Evolutionary conservation across 2,797 vertebrate genomes (phyloP).

Genomic region (Artibeus lituratus): DNA sequence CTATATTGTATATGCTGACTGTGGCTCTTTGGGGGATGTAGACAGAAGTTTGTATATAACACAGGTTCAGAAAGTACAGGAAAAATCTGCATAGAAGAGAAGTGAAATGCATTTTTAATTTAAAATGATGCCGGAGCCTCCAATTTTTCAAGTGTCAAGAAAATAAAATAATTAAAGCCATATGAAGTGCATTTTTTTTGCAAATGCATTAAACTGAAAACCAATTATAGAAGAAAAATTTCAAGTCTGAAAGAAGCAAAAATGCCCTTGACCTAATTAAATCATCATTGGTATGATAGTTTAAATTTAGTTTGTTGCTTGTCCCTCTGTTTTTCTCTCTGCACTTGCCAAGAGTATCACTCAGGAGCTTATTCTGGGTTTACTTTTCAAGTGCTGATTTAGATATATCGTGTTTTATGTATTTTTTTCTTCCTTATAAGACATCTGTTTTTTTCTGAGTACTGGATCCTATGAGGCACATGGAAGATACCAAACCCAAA

Average conservation of each 20-base stretch:
- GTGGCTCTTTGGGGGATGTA: not conserved
- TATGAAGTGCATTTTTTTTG: constrained; percentile 31
- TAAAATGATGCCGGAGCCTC: not conserved
- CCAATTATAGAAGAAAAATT: constrained; percentile 7
- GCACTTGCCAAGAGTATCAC: not conserved
- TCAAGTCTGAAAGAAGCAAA: constrained; percentile 2
- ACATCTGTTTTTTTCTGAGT: not conserved
- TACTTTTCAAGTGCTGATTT: constrained; percentile 9
- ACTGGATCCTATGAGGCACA: not conserved
- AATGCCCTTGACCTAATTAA: constrained; percentile 53
- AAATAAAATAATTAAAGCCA: constrained; percentile 45
- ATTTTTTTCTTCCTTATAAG: not conserved
- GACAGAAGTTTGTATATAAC: not conserved
- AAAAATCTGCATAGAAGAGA: not conserved
- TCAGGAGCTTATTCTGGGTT: not conserved
- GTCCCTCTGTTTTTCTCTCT: constrained; percentile 3
- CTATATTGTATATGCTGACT: not conserved
- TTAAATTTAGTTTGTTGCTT: not conserved
- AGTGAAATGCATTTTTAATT: constrained; percentile 10
- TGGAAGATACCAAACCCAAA: not conserved
- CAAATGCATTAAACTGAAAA: constrained; percentile 34
- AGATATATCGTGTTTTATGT: not conserved
- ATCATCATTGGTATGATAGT: not conserved
- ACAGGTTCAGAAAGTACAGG: not conserved
- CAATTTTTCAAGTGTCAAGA: constrained; percentile 50